Evolutionary conservation across 2,888 invertebrate species (phyloP).

Genomic region (Ypsolopha sequella): DNA sequence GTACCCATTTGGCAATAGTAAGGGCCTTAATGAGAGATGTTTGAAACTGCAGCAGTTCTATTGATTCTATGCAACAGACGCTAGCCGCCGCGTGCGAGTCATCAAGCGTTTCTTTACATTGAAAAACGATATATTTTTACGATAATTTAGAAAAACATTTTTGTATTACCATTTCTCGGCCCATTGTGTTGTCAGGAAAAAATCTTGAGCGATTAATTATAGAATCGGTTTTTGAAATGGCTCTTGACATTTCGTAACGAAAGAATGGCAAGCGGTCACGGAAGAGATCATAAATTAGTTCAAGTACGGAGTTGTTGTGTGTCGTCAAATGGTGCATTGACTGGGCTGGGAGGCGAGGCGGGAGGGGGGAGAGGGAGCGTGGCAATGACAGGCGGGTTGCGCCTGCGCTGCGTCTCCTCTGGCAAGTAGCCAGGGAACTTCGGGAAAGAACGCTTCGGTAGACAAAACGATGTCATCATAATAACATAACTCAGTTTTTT

Average conservation of each 20-base stretch:
- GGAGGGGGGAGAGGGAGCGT: conserved; percentile 20
- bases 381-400: conserved; percentile 34
- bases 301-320: conserved; percentile 23
- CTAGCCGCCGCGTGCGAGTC: too few relatives aligned
- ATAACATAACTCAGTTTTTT: not conserved
- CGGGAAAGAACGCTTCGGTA: too few relatives aligned
- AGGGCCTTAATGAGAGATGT: too few relatives aligned
- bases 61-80: too few relatives aligned
- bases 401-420: conserved; percentile 11
- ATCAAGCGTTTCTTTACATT: too few relatives aligned
- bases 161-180: conserved; percentile 4
- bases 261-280: conserved; percentile 13
- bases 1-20: too few relatives aligned
- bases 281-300: conserved; percentile 20
- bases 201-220: too few relatives aligned
- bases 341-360: conserved; percentile 21
- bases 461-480: not conserved
- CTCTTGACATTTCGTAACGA: conserved; percentile 4
- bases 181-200: not conserved
- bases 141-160: too few relatives aligned
- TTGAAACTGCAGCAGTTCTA: too few relatives aligned
- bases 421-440: not conserved
- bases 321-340: conserved; percentile 22
- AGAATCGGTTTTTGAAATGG: not conserved
- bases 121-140: not conserved